These are phyloP conservation scores for Heteromyza rotundicornis DNA, from an alignment of 2,888 invertebrate species.

Conservation along the genomic window DNA sequence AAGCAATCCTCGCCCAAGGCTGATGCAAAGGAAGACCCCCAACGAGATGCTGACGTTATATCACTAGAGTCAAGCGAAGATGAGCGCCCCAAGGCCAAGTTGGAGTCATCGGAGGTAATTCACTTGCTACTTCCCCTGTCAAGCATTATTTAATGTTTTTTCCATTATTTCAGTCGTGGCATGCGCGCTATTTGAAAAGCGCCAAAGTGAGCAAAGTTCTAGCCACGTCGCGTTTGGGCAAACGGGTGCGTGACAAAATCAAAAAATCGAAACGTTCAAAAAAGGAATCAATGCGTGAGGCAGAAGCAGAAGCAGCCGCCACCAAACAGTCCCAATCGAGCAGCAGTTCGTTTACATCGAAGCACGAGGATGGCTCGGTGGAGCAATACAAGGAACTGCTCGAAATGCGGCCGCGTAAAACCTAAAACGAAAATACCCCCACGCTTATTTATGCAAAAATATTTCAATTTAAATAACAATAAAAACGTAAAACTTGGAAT, in stretches of 20 bases:
- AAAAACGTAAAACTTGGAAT: too few relatives aligned
- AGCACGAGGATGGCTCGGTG: slow-evolving; percentile 65
- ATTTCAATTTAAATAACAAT: too few relatives aligned
- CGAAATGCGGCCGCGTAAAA: slow-evolving; percentile 51
- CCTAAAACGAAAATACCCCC: too few relatives aligned
- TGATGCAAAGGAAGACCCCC: slow-evolving; percentile 26
- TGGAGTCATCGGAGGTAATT: slow-evolving; percentile 42
- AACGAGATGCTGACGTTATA: slow-evolving; percentile 47
- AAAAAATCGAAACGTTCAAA: slow-evolving; percentile 59
- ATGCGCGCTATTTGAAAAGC: slow-evolving; percentile 68
- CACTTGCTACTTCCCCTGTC: background rate
- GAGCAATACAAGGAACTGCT: slow-evolving; percentile 66
- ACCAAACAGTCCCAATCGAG: slow-evolving; percentile 21
- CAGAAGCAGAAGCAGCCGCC: slow-evolving; percentile 22
- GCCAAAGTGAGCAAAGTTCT: slow-evolving; percentile 68
- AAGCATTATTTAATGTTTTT: slow-evolving; percentile 8
- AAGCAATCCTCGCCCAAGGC: slow-evolving; percentile 27
- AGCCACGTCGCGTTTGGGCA: slow-evolving; percentile 66
- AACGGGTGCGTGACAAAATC: slow-evolving; percentile 69
- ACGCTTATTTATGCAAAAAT: too few relatives aligned
- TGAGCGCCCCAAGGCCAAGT: slow-evolving; percentile 43
- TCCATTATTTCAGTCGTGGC: slow-evolving; percentile 64
- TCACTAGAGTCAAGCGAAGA: slow-evolving; percentile 54
- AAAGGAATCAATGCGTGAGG: slow-evolving; percentile 32
- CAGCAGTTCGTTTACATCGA: slow-evolving; percentile 36